Percentiles rank a stretch among this genome's conserved stretches.
phyloP scores from a whole-genome alignment of 2,797 vertebrate genomes.

The Clarias fuscus region DNA sequence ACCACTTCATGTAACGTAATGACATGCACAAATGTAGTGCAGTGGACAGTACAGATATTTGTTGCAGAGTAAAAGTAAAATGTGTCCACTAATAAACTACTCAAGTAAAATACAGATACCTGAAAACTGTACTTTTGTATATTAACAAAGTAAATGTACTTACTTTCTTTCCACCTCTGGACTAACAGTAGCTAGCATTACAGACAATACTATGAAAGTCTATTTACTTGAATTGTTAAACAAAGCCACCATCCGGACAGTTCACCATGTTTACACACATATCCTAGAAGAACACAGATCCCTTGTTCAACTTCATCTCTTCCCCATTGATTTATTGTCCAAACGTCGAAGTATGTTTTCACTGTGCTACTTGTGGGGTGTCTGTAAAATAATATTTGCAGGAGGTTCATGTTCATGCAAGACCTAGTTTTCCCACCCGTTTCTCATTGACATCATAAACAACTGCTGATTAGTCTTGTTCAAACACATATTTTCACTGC shows the following conservation, averaged over 20 bases:
- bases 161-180: no score
- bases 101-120: no score
- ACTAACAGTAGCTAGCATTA: not conserved
- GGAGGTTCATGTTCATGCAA: not conserved
- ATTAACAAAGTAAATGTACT: no score
- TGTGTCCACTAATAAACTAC: no score
- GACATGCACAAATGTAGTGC: no score
- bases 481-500: not conserved
- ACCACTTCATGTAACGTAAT: no score
- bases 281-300: not conserved
- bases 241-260: not conserved
- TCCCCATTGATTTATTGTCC: not conserved
- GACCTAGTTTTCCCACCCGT: not conserved
- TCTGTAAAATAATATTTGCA: not conserved
- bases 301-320: not conserved
- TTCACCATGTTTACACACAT: not conserved
- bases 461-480: not conserved
- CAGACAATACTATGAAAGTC: not conserved
- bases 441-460: not conserved
- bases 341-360: not conserved
- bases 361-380: not conserved
- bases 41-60: no score
- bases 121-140: no score
- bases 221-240: not conserved
- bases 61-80: no score